Base-by-base conservation (phyloP, 2,888 invertebrate genomes). In the Dicyrtoma fusca region DNA sequence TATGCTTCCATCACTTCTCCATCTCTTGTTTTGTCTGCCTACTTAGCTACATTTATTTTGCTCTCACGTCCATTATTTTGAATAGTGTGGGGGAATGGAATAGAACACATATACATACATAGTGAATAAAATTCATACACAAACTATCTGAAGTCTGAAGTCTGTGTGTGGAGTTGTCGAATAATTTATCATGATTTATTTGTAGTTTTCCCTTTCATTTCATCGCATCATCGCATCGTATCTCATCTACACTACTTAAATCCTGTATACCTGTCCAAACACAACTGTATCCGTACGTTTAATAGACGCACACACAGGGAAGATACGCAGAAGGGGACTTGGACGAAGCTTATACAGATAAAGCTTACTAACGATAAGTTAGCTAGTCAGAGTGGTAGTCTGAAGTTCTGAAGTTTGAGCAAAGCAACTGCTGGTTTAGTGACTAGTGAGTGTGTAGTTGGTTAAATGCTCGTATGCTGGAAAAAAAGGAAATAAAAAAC, bases 101-200 rank as follows among this genome's bases (percentile, higher is more conserved):
- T 8, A 34, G 34, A 34, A n/a, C n/a, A n/a, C 8, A 34, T 34
- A 8, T 34, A 34, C 34, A 34, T 34, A 34, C 34, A 5, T 34
- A 34, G 34, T 34, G 34, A 34, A 3, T 34, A n/a, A n/a, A n/a
- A n/a, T n/a, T n/a, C n/a, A n/a, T n/a, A n/a, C n/a, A n/a, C n/a
- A n/a, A n/a, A n/a, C n/a, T 34, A 34, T 3, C 34, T 8, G 34
- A 19, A 49, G 49, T 13, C 19, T 49, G n/a, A 4, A 49, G 49
- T n/a, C 49, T 17, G 49, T n/a, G 13, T 25, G 26, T 13, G 59
- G 13, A 13, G 4, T 34, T 34, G 19, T 11, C 11, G 59, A 26
- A 26, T 34, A 59, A 59, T 59, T 59, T 59, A 59, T 59, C 59
- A 59, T 59, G 59, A 59, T 59, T 59, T 59, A 59, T 59, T 17